Percentiles rank a stretch among this genome's conserved stretches.
These are phyloP conservation scores for Saccopteryx leptura DNA, from an alignment of 2,113 vertebrate genomes.

Conservation along the genomic window DNA sequence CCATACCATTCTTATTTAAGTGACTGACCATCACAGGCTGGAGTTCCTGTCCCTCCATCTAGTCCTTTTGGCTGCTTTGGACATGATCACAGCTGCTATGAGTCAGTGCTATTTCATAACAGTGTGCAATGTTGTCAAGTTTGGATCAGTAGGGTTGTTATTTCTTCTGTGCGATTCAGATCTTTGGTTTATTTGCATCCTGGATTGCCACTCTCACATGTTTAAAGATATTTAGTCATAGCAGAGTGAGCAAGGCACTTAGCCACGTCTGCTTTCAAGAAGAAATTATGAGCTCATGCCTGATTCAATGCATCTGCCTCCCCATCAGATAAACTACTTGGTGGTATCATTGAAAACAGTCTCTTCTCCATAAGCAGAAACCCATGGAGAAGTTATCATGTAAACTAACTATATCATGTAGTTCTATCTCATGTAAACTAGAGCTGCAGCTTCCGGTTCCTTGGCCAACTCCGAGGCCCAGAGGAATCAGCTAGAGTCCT, in stretches of 20 bases:
- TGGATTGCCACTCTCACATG: not conserved
- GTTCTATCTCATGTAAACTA: not conserved
- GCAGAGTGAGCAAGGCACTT: slow-evolving; percentile 24
- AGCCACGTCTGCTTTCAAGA: not conserved
- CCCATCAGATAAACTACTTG: not conserved
- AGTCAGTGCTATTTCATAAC: slow-evolving; percentile 27
- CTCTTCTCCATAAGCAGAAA: not conserved
- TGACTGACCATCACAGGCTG: not conserved
- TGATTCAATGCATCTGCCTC: not conserved
- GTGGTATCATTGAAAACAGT: not conserved
- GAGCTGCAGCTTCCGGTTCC: not conserved
- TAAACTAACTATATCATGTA: not conserved
- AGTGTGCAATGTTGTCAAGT: not conserved
- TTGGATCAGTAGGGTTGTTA: not conserved
- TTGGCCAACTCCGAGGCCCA: not conserved
- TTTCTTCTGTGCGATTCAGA: slow-evolving; percentile 32
- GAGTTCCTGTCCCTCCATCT: not conserved
- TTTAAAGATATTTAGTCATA: slow-evolving; percentile 43
- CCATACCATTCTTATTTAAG: not conserved
- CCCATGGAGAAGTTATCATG: not conserved
- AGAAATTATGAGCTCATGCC: not conserved
- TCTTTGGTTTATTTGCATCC: not conserved
- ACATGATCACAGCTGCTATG: slow-evolving; percentile 28
- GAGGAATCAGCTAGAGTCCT: not conserved
- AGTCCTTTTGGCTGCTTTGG: not conserved